Conservation (phyloP, 2,888 invertebrate genomes). For the Drosophila bunnanda region DNA sequence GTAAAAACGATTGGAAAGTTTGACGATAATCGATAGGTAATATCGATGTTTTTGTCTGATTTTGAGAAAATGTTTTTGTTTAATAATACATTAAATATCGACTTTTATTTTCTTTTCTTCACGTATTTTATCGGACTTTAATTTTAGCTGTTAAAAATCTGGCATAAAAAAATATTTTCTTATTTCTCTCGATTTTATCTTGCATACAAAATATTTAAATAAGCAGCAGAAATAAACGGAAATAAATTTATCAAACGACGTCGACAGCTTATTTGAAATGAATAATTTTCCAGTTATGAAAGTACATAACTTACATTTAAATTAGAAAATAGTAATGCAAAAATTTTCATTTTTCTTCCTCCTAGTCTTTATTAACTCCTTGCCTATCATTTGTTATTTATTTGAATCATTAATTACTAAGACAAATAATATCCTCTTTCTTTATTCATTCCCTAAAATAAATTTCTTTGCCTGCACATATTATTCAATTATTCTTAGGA, state of each 20-base stretch:
- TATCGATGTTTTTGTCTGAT: not conserved
- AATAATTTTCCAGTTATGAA: not conserved
- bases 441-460: not conserved
- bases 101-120: not conserved
- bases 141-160: not conserved
- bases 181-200: not conserved
- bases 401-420: not conserved
- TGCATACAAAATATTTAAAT: not conserved
- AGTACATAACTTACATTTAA: not conserved
- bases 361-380: not conserved
- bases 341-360: not conserved
- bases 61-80: not conserved
- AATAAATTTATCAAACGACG: not conserved
- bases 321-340: not conserved
- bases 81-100: not conserved
- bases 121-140: not conserved
- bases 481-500: not conserved
- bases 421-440: not conserved
- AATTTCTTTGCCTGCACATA: no score
- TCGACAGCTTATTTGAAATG: not conserved
- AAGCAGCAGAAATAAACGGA: no score
- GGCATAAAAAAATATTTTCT: not conserved
- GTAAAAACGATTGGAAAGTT: slow-evolving; percentile 15
- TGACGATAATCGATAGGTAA: slow-evolving; percentile 5
- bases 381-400: not conserved